Evolutionary conservation across 1,140 invertebrate species (phyloP).

Genomic region (Anastrepha ludens): DNA sequence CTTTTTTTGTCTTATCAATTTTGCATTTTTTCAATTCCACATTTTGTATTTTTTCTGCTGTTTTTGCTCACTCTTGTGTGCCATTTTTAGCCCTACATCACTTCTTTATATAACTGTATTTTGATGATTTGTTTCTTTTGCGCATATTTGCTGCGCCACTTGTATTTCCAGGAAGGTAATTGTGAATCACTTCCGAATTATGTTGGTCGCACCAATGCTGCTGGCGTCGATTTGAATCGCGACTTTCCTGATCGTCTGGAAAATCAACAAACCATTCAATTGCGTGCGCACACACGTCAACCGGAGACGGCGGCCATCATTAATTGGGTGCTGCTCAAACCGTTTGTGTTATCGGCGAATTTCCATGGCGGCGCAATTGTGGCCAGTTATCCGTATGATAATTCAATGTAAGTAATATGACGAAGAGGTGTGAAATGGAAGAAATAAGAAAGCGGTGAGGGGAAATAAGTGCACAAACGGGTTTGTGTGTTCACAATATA

Average conservation of each 20-base stretch:
- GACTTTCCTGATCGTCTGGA: constrained; percentile 93
- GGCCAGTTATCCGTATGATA: constrained; percentile 92
- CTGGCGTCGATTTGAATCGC: constrained; percentile 87
- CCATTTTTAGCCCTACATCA: not conserved
- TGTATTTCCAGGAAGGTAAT: constrained; percentile 81
- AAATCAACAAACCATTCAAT: constrained; percentile 64
- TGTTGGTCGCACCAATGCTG: constrained; percentile 86
- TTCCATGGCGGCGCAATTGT: constrained; percentile 94
- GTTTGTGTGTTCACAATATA: not conserved
- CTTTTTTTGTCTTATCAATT: constrained; percentile 2
- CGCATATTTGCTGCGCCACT: not conserved
- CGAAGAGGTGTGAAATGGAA: not conserved
- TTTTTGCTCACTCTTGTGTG: not conserved
- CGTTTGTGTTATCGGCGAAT: constrained; percentile 94
- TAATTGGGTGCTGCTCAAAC: constrained; percentile 87
- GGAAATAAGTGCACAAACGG: not conserved
- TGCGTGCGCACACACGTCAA: constrained; percentile 77
- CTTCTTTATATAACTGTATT: no score
- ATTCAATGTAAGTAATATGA: constrained; percentile 79
- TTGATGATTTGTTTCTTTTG: not conserved
- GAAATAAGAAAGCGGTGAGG: not conserved
- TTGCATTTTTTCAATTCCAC: not conserved
- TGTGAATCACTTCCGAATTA: constrained; percentile 83
- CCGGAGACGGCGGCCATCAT: constrained; percentile 96
- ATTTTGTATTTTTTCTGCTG: not conserved